Base-by-base conservation (phyloP, 2,113 vertebrate genomes). In the Mesembrinibis cayennensis region DNA sequence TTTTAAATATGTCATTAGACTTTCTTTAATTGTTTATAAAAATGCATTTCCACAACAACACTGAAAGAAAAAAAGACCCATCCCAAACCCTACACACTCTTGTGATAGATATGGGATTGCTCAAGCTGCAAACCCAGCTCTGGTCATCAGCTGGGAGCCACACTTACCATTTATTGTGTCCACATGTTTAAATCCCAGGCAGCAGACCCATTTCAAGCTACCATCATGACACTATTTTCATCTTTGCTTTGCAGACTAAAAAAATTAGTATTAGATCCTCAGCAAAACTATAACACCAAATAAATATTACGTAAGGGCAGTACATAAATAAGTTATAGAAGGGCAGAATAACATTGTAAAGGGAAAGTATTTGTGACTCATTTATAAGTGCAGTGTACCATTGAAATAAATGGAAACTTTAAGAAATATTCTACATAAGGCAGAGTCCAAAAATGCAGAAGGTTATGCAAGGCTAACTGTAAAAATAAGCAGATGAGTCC, bases 401-500 rank as follows among this genome's bases (percentile, higher is more conserved):
- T 95, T 95, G 89, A 97, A 98, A 97, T 91, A 97, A 94, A 78
- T 82, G 97, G 97, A 97, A 97, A 96, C 59, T 96, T 97, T 94
- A 97, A 97, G 97, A 97, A 98, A 97, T 96, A 94, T 95, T 98
- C 97, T 97, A 97, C 98, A 97, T 91, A 97, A 97, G 85, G 42
- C 95, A 97, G 85, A 95, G 84, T 97, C 98, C 98, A 98, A 98
- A 98, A 98, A 97, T 96, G 95, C 79, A 88, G 97, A 96, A 97
- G 97, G 96, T 98, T 98, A 98, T 98, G 95, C 94, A 97, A 98
- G 98, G 97, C 96, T 94, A 98, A 96, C 95, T 89, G 95, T 97
- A 98, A 98, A 98, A 98, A 97, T 98, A 98, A 98, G 97, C 98
- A 98, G 97, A 98, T 97, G 92, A 98, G 84, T 98, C 96, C 79